Base-by-base conservation (phyloP, 2,113 vertebrate genomes). In the Suricata suricatta region DNA sequence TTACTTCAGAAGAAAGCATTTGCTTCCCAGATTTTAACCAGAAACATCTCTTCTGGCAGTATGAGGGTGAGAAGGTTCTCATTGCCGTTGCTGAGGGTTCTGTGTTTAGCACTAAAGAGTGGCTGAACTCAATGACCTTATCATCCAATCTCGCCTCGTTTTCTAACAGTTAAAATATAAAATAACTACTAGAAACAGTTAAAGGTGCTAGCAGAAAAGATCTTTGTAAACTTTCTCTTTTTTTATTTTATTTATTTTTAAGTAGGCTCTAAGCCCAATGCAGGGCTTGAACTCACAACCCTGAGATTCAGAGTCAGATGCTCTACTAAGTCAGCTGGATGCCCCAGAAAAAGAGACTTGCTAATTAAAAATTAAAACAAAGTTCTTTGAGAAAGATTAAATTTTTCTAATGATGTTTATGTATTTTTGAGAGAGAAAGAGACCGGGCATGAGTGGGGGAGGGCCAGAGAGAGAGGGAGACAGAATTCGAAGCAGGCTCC, bases 101-200 rank as follows among this genome's bases (percentile, higher is more conserved):
- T 81, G 50, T 47, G 57, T 47, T 87, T 83, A 64, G 54, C 41
- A 64, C n/a, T 57, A 64, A 38, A 94, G 80, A 96, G 57, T 10
- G 21, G 57, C 23, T 68, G 29, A 89, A 89, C 57, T 86, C 41
- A 50, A 38, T 69, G 25, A 87, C 72, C 27, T 69, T 77, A 54
- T 85, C 88, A 96, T 57, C 81, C 64, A 31, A 50, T 83, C 16
- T 38, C 17, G 68, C n/a, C 16, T 95, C 52, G 87, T 96, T 87
- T 90, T 82, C 89, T 96, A 35, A 83, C 0, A 38, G 41, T n/a
- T 83, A 80, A 90, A 88, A 95, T 38, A 91, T 23, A 76, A 80
- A 80, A 80, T 35, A 72, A 84, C 52, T 83, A 81, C 69, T 8
- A 79, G 77, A 96, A 93, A 38, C 16, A 66, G 33, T 92, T 88